Evolutionary conservation across 2,888 invertebrate genomes (phyloP).

Genomic region (Dryobota labecula): DNA sequence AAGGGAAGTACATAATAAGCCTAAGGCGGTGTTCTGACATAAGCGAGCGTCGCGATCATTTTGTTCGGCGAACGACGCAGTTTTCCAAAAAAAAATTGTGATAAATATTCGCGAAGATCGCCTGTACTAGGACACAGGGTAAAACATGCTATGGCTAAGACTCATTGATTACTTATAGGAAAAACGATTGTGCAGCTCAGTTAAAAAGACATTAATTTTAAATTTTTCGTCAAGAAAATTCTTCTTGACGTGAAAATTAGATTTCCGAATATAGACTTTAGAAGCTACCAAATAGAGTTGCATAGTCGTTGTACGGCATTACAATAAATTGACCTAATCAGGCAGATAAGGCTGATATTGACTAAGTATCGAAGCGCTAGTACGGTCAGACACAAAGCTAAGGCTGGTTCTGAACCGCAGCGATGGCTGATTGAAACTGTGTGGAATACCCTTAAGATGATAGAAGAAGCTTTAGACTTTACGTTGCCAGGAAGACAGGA

Average conservation of each 20-base stretch:
- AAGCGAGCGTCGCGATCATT: not conserved
- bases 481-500: not conserved
- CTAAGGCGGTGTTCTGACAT: not conserved
- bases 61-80: not conserved
- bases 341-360: conserved; percentile 49
- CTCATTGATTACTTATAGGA: conserved; percentile 1
- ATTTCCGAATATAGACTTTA: conserved; percentile 5
- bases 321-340: conserved; percentile 26
- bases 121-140: not conserved
- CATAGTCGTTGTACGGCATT: conserved; percentile 35
- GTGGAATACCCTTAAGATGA: conserved; percentile 18
- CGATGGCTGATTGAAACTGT: conserved; percentile 22
- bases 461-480: not conserved
- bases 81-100: not conserved
- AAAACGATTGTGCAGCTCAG: conserved; percentile 34
- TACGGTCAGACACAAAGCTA: conserved; percentile 48
- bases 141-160: conserved; percentile 24
- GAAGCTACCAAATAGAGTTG: conserved; percentile 17
- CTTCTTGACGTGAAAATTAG: not conserved
- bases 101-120: not conserved
- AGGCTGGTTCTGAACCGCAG: conserved; percentile 40
- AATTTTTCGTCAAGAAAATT: not conserved
- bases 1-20: conserved; percentile 30
- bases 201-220: not conserved
- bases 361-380: conserved; percentile 52